Evolutionary conservation across 2,888 invertebrate species (phyloP).

Genomic region (Mechanitis messenoides): DNA sequence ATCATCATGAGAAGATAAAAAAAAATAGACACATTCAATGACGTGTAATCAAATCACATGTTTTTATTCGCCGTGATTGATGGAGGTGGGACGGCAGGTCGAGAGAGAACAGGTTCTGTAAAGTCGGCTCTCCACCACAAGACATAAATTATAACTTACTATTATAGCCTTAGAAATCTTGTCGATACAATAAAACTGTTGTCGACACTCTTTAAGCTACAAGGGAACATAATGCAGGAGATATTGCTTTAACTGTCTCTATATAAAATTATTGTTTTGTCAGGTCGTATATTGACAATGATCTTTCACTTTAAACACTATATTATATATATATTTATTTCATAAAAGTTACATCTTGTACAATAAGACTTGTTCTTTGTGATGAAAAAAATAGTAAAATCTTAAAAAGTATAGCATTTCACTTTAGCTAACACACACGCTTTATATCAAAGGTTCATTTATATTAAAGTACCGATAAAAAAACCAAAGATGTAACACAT

Average conservation of each 20-base stretch:
- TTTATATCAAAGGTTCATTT: constrained; percentile 45
- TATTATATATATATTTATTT: too few relatives aligned
- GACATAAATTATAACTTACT: constrained; percentile 29
- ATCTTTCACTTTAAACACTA: too few relatives aligned
- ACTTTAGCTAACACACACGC: constrained; percentile 32
- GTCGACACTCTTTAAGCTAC: constrained; percentile 8
- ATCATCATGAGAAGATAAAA: constrained; percentile 26
- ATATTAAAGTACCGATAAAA: constrained; percentile 47
- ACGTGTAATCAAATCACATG: constrained; percentile 57
- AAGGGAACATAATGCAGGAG: background rate
- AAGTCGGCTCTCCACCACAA: constrained; percentile 32
- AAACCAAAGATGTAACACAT: constrained; percentile 63
- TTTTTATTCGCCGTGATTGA: constrained; percentile 60
- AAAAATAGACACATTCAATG: constrained; percentile 39
- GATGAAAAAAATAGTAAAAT: constrained; percentile 8
- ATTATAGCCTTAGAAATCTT: constrained; percentile 17
- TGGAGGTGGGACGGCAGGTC: constrained; percentile 45
- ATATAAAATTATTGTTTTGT: background rate
- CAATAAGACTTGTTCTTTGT: background rate
- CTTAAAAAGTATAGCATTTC: constrained; percentile 29
- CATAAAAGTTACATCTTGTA: background rate
- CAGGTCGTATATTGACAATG: too few relatives aligned
- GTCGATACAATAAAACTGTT: constrained; percentile 17
- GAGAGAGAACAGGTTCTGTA: constrained; percentile 53
- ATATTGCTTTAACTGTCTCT: background rate